phyloP scores from a whole-genome alignment of 2,797 vertebrate species.

The Pseudochromis fuscus region DNA sequence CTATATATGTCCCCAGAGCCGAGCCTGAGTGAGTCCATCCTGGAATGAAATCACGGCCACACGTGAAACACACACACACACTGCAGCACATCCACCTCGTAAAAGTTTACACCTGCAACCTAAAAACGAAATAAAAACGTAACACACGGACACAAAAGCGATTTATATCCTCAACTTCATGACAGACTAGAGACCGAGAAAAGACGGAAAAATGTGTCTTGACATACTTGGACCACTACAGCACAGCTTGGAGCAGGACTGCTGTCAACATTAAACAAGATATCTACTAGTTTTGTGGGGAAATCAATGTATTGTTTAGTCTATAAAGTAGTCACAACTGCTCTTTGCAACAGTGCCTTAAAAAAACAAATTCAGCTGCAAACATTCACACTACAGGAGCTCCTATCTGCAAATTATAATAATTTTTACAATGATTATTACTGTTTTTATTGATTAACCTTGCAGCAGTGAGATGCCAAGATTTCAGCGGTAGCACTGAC shows the following conservation, averaged over 20 bases:
- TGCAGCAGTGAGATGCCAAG: too few relatives aligned
- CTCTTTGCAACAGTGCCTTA: too few relatives aligned
- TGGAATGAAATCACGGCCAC: slow-evolving; percentile 49
- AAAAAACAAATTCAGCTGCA: too few relatives aligned
- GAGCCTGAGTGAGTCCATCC: slow-evolving; percentile 49
- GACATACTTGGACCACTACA: background rate
- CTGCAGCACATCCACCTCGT: slow-evolving; percentile 11
- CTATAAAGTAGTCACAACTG: background rate
- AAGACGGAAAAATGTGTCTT: background rate
- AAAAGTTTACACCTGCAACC: slow-evolving; percentile 62
- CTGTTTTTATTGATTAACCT: too few relatives aligned
- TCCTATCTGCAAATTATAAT: too few relatives aligned
- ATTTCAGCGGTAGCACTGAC: too few relatives aligned
- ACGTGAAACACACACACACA: slow-evolving; percentile 32
- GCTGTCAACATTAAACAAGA: background rate
- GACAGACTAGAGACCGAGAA: background rate
- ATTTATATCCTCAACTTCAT: slow-evolving; percentile 19
- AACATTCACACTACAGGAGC: too few relatives aligned
- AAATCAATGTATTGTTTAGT: background rate
- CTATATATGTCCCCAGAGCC: slow-evolving; percentile 39
- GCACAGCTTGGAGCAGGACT: too few relatives aligned
- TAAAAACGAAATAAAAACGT: slow-evolving; percentile 32
- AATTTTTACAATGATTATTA: too few relatives aligned
- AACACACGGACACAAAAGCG: slow-evolving; percentile 6
- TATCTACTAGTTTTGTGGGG: background rate